A percentile compares a stretch with the other conserved stretches of the same genome.
Conservation (phyloP, 1,140 invertebrate genomes). For the Ooceraea biroi region DNA sequence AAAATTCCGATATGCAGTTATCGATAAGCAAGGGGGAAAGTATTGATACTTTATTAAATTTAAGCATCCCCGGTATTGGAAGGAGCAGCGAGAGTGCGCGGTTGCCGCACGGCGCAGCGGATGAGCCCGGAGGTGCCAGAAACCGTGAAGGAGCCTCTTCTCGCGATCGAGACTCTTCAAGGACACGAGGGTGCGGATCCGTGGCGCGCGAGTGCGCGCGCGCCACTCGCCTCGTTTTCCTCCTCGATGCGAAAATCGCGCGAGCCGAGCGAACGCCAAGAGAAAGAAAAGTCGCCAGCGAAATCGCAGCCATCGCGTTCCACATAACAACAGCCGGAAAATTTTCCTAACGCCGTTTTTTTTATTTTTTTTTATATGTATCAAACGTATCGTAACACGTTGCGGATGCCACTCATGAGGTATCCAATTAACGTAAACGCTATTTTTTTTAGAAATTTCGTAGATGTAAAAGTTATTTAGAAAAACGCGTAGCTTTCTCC, state of each 20-base stretch:
- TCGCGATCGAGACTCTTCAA: conserved; percentile 73
- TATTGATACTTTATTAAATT: background rate
- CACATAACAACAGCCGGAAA: conserved; percentile 63
- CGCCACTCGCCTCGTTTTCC: conserved; percentile 65
- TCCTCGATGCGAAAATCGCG: conserved; percentile 70
- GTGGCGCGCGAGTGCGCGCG: conserved; percentile 35
- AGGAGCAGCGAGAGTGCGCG: conserved; percentile 32
- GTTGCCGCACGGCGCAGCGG: conserved; percentile 62
- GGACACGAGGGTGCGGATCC: conserved; percentile 71
- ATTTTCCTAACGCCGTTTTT: conserved; percentile 48
- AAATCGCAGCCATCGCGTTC: conserved; percentile 68
- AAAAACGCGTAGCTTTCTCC: background rate
- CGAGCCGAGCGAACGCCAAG: background rate
- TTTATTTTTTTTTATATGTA: background rate
- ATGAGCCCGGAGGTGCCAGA: conserved; percentile 66
- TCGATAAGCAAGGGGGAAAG: background rate
- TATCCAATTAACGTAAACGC: background rate
- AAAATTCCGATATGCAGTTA: no score
- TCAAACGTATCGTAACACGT: no score
- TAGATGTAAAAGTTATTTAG: background rate
- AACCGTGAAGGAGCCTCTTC: conserved; percentile 70
- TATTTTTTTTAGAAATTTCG: background rate
- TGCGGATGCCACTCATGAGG: background rate
- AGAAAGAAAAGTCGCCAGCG: conserved; percentile 64
- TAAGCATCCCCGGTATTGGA: background rate